phyloP scores from a whole-genome alignment of 2,797 vertebrate genomes.

The Enteromius argenteus region DNA sequence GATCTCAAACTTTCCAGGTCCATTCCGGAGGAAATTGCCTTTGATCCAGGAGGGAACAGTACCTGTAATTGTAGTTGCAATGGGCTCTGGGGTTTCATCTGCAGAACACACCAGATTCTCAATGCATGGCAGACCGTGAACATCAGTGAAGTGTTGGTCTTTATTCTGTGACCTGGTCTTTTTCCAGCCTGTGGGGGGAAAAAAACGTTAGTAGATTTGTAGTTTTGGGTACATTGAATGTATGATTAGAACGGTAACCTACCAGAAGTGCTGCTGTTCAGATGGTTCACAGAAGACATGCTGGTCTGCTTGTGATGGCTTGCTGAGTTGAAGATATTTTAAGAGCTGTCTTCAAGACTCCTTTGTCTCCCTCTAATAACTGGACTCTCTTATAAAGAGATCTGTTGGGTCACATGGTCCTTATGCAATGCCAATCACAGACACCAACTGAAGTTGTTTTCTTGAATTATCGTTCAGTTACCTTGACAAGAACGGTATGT shows the following conservation, averaged over 20 bases:
- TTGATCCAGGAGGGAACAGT: conserved; percentile 86
- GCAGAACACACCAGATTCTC: conserved; percentile 79
- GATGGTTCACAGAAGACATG: conserved; percentile 15
- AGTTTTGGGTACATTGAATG: background rate
- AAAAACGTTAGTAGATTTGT: background rate
- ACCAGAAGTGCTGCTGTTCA: conserved; percentile 14
- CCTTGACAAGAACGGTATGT: background rate
- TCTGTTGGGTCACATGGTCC: conserved; percentile 31
- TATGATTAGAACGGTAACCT: background rate
- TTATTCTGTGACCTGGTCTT: conserved; percentile 59
- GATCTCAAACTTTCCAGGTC: conserved; percentile 92
- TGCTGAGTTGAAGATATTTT: background rate
- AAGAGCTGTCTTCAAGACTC: conserved; percentile 13
- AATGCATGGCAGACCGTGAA: conserved; percentile 79
- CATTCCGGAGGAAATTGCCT: conserved; percentile 86
- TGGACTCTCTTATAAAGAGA: conserved; percentile 63
- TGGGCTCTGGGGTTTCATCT: conserved; percentile 79
- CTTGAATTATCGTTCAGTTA: background rate
- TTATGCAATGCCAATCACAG: conserved; percentile 37
- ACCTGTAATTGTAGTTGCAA: conserved; percentile 79
- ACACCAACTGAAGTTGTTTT: background rate
- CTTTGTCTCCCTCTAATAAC: conserved; percentile 16
- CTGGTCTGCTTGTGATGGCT: background rate
- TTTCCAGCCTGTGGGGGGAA: conserved; percentile 53
- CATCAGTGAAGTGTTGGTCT: conserved; percentile 62